A percentile compares a stretch with the other conserved stretches of the same genome.
Conservation (phyloP, 1,140 invertebrate genomes). For the Cardiocondyla obscurior region DNA sequence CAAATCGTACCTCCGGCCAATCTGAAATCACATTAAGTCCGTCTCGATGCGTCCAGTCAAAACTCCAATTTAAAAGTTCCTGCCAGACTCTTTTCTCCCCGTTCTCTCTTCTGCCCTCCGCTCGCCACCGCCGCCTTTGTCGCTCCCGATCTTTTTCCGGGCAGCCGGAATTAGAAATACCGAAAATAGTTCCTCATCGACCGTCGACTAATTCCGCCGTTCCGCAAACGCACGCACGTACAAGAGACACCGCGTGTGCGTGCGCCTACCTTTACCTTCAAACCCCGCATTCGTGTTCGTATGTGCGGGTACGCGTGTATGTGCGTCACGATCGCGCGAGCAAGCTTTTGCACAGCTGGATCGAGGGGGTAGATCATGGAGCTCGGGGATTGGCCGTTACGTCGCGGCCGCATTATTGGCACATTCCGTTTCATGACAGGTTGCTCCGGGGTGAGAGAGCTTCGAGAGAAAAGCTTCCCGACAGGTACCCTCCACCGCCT, state of each 20-base stretch:
- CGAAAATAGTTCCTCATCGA: conserved; percentile 71
- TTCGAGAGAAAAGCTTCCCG: conserved; percentile 7
- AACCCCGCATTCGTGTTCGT: conserved; percentile 1
- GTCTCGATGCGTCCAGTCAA: conserved; percentile 80
- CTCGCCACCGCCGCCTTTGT: conserved; percentile 25
- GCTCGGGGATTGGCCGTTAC: conserved; percentile 39
- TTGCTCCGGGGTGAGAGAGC: conserved; percentile 27
- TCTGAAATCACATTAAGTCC: conserved; percentile 81
- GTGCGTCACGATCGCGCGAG: conserved; percentile 22
- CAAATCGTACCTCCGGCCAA: conserved; percentile 67
- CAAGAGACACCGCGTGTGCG: not conserved
- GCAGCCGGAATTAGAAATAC: conserved; percentile 71
- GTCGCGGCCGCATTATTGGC: conserved; percentile 56
- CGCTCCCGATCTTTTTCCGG: conserved; percentile 16
- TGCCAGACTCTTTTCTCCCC: conserved; percentile 37
- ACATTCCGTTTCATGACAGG: conserved; percentile 56
- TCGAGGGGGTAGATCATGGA: conserved; percentile 33
- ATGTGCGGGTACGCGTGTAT: not conserved
- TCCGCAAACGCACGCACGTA: conserved; percentile 10
- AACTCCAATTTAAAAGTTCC: conserved; percentile 82
- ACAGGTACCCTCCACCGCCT: not conserved
- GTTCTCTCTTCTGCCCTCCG: not conserved
- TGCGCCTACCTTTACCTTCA: conserved; percentile 17
- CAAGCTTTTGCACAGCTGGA: conserved; percentile 31
- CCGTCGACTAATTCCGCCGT: conserved; percentile 61